Base-by-base conservation (phyloP, 2,888 invertebrate species). In the Platerodrilus igneus region DNA sequence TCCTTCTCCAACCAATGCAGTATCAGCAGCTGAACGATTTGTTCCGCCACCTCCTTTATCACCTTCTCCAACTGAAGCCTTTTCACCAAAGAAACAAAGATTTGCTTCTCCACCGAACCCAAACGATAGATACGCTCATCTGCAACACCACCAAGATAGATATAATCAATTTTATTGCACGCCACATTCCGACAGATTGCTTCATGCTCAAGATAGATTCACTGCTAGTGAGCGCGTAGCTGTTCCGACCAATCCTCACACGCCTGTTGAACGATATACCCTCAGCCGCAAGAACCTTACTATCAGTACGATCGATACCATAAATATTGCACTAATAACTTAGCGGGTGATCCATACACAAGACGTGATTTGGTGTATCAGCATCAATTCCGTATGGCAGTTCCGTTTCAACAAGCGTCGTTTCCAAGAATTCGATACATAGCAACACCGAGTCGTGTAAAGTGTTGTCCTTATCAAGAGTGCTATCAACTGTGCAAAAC, bases 191-290 rank as follows among this genome's bases (percentile, higher is more conserved):
- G 46, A 46, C 25, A 30, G 46, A n/a, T 52, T 53, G 48, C 50
- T 57, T 52, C 54, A 51, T 42, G 43, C 47, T 25, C 53, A 57
- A 19, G 52, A 47, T 35, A 47, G 60, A 40, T 60, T 58, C 45
- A 44, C 38, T 23, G 44, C 40, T 27, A 45, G 43, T 10, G 53
- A 62, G 31, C 72, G 72, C 37, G 72, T 80, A 52, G 81, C 81
- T 56, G 75, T 81, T 50, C 79, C 81, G 11, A 79, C 81, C 4
- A 78, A 80, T 45, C 81, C 80, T 9, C 83, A 83, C 65, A 78
- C 80, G 57, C 81, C 82, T 9, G 79, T 81, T 50, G 82, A 83
- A 68, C 76, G 83, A 54, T 83, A 83, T 63, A 79, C 82, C 80
- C 82, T 37, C 73, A 78, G 56, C 77, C 74, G 45, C 74, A 73